Evolutionary conservation across 2,888 invertebrate genomes (phyloP).

Genomic region (Amaurobius ferox): DNA sequence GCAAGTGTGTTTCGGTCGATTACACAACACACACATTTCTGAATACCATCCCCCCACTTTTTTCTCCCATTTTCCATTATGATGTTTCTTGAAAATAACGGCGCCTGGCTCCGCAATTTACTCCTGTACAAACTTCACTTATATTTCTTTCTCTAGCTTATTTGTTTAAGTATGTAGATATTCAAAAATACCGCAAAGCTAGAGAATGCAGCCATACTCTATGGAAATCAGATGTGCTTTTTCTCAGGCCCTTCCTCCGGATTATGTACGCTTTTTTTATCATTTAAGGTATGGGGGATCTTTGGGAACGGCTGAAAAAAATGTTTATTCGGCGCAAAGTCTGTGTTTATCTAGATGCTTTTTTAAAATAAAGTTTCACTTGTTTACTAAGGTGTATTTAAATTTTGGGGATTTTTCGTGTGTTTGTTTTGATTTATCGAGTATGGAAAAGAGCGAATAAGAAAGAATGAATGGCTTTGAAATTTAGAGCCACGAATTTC

Average conservation of each 20-base stretch:
- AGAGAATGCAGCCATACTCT: conserved; percentile 29
- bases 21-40: conserved; percentile 23
- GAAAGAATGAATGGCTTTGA: conserved; percentile 14
- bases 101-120: conserved; percentile 54
- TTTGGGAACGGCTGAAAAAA: conserved; percentile 13
- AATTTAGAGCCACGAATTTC: background rate
- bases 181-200: conserved; percentile 61
- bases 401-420: conserved; percentile 53
- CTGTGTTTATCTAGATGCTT: conserved; percentile 38
- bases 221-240: conserved; percentile 71
- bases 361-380: conserved; percentile 39
- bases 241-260: conserved; percentile 56
- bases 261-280: conserved; percentile 54
- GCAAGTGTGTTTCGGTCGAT: conserved; percentile 43
- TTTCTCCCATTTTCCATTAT: conserved; percentile 61
- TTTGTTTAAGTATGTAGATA: conserved; percentile 67
- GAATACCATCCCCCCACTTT: conserved; percentile 17
- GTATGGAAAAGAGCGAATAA: conserved; percentile 17
- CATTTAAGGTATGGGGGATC: conserved; percentile 35
- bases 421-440: conserved; percentile 59
- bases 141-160: conserved; percentile 63
- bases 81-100: conserved; percentile 58
- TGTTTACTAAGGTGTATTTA: conserved; percentile 61
- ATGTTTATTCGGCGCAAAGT: conserved; percentile 29
- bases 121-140: conserved; percentile 62